Percentiles rank a stretch among this genome's conserved stretches.
These are phyloP conservation scores for Trachelus tabidus DNA, from an alignment of 2,888 invertebrate species.

Conservation along the genomic window DNA sequence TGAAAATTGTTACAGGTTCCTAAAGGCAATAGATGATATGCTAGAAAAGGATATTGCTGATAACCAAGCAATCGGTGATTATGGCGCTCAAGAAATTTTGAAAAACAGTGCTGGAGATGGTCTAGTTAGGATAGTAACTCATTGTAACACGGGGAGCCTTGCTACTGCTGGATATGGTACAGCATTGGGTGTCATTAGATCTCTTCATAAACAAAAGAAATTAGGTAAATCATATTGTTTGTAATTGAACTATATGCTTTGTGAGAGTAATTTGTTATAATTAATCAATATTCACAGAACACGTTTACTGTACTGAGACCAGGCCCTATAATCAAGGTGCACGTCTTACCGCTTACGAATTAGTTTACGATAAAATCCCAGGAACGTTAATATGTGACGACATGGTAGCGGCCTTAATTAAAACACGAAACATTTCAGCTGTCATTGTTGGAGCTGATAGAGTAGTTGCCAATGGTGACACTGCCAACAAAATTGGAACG, in stretches of 20 bases:
- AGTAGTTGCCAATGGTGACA: conserved; percentile 96
- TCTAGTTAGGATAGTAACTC: conserved; percentile 84
- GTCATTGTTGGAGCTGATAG: conserved; percentile 98
- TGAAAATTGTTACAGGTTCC: conserved; percentile 72
- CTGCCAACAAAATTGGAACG: conserved; percentile 98
- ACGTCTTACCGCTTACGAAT: conserved; percentile 94
- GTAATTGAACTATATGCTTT: background rate
- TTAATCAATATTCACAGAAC: conserved; percentile 70
- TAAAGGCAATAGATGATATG: conserved; percentile 83
- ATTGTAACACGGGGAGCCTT: conserved; percentile 98
- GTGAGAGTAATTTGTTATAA: background rate
- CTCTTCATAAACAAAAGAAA: conserved; percentile 77
- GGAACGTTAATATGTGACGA: conserved; percentile 94
- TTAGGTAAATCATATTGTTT: conserved; percentile 70
- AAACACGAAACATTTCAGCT: conserved; percentile 83
- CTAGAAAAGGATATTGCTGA: conserved; percentile 86
- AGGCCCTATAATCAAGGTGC: conserved; percentile 98
- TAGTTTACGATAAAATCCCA: conserved; percentile 92
- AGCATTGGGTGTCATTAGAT: conserved; percentile 94
- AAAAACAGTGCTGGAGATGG: conserved; percentile 70
- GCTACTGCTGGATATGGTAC: conserved; percentile 99
- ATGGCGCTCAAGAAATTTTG: conserved; percentile 85
- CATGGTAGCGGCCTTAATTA: conserved; percentile 94
- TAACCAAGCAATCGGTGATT: conserved; percentile 87
- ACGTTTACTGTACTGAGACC: conserved; percentile 96